phyloP scores from a whole-genome alignment of 1,140 invertebrate genomes.

The Kradibia gibbosae region DNA sequence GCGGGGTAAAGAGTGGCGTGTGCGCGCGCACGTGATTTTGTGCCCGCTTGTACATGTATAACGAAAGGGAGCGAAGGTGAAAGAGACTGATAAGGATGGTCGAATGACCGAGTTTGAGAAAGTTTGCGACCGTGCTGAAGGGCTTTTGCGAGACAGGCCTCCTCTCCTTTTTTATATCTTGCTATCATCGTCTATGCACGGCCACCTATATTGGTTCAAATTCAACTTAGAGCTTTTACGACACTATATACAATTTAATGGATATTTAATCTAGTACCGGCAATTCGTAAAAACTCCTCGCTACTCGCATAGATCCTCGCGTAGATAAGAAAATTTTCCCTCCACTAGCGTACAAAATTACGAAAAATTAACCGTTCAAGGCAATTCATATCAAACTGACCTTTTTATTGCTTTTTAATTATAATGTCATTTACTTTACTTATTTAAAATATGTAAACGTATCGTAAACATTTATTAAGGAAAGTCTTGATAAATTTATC shows the following conservation, averaged over 20 bases:
- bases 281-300: neutral
- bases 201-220: neutral
- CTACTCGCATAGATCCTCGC: too few relatives aligned
- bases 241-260: neutral
- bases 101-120: slow-evolving; percentile 45
- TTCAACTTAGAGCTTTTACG: neutral
- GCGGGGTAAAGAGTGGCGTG: slow-evolving; percentile 38
- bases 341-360: too few relatives aligned
- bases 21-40: too few relatives aligned
- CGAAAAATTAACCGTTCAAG: too few relatives aligned
- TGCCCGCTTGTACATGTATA: too few relatives aligned
- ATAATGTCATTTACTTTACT: too few relatives aligned
- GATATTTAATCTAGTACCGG: neutral
- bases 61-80: slow-evolving; percentile 19
- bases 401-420: too few relatives aligned
- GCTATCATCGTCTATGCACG: neutral
- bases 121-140: slow-evolving; percentile 40
- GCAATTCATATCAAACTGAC: too few relatives aligned
- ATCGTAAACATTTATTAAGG: too few relatives aligned
- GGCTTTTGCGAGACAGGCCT: slow-evolving; percentile 33
- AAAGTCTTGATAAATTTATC: too few relatives aligned
- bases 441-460: too few relatives aligned
- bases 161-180: neutral
- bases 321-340: too few relatives aligned
- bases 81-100: slow-evolving; percentile 27